These are phyloP conservation scores for Centropyge bicolor DNA, from an alignment of 2,797 vertebrate genomes.

Conservation along the genomic window DNA sequence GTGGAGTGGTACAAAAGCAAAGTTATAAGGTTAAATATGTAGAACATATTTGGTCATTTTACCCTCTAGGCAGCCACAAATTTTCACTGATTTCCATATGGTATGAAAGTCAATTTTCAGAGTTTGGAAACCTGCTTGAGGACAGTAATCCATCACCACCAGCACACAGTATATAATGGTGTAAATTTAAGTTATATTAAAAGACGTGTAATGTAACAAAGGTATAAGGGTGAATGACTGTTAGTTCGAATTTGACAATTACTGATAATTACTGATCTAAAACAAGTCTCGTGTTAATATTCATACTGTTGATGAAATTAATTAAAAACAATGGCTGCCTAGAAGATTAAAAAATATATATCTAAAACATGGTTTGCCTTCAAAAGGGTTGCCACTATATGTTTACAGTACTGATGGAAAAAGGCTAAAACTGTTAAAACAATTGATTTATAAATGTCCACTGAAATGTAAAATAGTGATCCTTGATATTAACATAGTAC, in stretches of 20 bases:
- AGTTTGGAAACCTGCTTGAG: not conserved
- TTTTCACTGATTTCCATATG: not conserved
- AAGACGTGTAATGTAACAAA: not conserved
- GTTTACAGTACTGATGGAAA: not conserved
- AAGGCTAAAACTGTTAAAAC: not conserved
- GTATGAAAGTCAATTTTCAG: not conserved
- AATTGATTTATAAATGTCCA: not conserved
- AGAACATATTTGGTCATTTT: not conserved
- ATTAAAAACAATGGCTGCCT: not conserved
- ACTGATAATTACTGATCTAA: not conserved
- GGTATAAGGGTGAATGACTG: not conserved
- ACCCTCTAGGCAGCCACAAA: not conserved
- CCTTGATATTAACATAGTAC: not conserved
- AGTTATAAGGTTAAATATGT: not conserved
- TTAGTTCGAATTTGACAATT: not conserved
- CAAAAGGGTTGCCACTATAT: not conserved
- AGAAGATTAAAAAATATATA: not conserved
- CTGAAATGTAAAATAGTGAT: not conserved
- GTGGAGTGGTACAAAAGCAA: not conserved
- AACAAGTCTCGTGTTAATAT: not conserved
- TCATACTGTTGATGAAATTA: not conserved
- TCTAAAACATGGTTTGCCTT: not conserved
- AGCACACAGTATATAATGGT: not conserved
- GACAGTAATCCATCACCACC: not conserved
- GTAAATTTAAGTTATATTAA: not conserved